Evolutionary conservation across 2,888 invertebrate genomes (phyloP), one percentile per base, ranked within the genome.

Genomic region (Melanostoma mellinum): DNA sequence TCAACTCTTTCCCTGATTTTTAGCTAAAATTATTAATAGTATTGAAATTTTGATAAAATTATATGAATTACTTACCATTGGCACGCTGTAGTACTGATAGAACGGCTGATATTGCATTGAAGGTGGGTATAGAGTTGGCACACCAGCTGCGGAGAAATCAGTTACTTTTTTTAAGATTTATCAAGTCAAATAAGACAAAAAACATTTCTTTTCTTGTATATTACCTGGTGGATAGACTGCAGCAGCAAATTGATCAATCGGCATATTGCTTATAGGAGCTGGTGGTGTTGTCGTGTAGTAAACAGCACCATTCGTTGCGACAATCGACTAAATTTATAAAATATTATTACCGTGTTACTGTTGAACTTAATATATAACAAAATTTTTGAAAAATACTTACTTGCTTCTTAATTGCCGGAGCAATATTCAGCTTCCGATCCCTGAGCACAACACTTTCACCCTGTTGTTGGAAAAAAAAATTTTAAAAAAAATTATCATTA

Each of bases 341-440:
- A 20, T 36, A 55, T 20, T 38, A 6, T 20, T 20, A 33, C 4
- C 9, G 10, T 5, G 9, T 6, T 1, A 8, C 9, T 5, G 8
- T 1, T 33, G 36, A 40, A 20, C 3, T 44, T n/a, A 33, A 33
- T 4, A 30, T 0, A 48, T 35, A 9, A 9, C 3, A 40, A 6
- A 1, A 5, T 38, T 33, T 33, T 8, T 0, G 0, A 48, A 9
- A 5, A 68, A 6, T 9, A 87, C 89, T 88, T 89, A 94, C 94
- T 93, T 96, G 96, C 91, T 97, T 97, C 89, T 96, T 95, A 84
- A 97, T 95, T 86, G 97, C 97, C 86, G 96, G 96, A 46, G 97
- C 97, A 90, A 97, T 96, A 89, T 97, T 97, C 79, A 97, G 92
- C 90, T 96, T 96, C 87, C 96, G 93, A 90, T 96, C 96, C 87